Base-by-base conservation (phyloP, 2,113 vertebrate genomes). In the Tympanuchus pallidicinctus region DNA sequence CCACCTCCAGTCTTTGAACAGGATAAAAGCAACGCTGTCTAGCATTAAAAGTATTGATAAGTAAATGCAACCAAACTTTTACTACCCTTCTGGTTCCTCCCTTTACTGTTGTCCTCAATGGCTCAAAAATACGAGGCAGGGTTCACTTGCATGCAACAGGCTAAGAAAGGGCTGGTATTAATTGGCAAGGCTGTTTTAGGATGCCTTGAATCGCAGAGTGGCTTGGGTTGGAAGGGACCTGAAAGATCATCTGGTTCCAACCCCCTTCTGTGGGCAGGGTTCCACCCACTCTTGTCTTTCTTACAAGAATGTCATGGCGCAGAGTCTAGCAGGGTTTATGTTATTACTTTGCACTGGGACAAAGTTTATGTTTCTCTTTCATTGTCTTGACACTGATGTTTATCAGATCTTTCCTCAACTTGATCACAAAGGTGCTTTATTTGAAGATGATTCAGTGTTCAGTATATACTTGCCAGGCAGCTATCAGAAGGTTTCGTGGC, bases 91-190 rank as follows among this genome's bases (percentile, higher is more conserved):
- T 78, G 18, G 32, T 70, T 92, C 11, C 14, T 72, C 27, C 82
- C 34, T 47, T 69, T 66, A 50, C 3, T 4, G 24, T 65, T 67
- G 40, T 60, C 20, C 18, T 92, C 22, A 47, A 1, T 22, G 6
- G 19, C 9, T 75, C 15, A n/a, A 30, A n/a, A 24, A 59, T 7
- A 2, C 40, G 11, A 81, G 40, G 20, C 11, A 48, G 34, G 3
- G 43, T 92, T 72, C 40, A 21, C 28, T 32, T 36, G 6, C 0
- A 0, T 30, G 34, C 20, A n/a, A 4, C 61, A 42, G 32, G 10
- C 28, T 36, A 52, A 74, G 66, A 65, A 7, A 25, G 9, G 17
- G 8, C 25, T 63, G 0, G 0, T 38, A 15, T 57, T 82, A 88
- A 67, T 8, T 40, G 4, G 12, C 32, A 47, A 30, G 70, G 36